phyloP scores from a whole-genome alignment of 2,113 vertebrate genomes.

The Heloderma charlesbogerti region DNA sequence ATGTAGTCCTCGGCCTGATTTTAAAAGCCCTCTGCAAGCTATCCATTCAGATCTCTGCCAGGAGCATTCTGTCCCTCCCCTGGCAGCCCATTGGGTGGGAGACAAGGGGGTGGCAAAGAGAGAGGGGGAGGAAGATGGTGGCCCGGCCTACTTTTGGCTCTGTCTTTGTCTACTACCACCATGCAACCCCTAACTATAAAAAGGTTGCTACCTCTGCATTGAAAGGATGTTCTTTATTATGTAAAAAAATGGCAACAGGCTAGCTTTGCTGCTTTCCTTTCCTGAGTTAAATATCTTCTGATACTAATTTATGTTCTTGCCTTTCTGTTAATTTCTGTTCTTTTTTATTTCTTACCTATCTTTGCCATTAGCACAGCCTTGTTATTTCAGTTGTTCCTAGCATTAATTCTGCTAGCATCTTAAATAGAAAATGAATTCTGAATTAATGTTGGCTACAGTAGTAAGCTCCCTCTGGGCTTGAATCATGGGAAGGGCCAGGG shows the following conservation, averaged over 20 bases:
- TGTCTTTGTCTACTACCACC: neutral
- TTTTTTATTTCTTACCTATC: neutral
- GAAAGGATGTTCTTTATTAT: too few relatives aligned
- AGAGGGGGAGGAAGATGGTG: neutral
- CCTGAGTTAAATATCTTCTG: constrained; percentile 30
- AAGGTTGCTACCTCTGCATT: too few relatives aligned
- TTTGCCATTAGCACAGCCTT: neutral
- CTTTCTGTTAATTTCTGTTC: too few relatives aligned
- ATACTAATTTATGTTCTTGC: neutral
- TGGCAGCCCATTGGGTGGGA: neutral
- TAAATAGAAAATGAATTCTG: neutral
- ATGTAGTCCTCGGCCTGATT: neutral
- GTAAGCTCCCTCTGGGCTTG: too few relatives aligned
- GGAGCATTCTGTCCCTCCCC: neutral
- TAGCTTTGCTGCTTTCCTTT: constrained; percentile 40
- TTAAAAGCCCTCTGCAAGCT: neutral
- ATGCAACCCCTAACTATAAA: neutral
- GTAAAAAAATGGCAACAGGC: too few relatives aligned
- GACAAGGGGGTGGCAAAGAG: neutral
- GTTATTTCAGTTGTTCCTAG: neutral
- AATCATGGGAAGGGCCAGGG: too few relatives aligned
- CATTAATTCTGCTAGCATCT: too few relatives aligned
- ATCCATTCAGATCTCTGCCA: neutral
- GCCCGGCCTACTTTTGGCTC: neutral
- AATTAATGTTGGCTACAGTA: neutral